phyloP scores from a whole-genome alignment of 1,140 invertebrate species.

The Oreohelix idahoensis region DNA sequence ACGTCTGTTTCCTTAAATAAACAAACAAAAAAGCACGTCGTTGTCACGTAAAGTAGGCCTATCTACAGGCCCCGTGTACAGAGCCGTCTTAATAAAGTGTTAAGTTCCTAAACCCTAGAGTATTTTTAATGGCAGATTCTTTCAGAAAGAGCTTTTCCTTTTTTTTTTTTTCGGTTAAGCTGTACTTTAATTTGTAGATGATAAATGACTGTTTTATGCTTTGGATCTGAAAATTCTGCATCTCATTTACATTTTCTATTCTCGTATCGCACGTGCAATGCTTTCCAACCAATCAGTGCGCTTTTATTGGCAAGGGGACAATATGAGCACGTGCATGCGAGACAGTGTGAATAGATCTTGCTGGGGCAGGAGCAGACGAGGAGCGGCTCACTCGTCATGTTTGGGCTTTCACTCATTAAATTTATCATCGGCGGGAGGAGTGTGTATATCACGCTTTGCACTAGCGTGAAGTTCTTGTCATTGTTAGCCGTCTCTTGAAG shows the following conservation, averaged over 20 bases:
- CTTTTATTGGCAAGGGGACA: conserved; percentile 14
- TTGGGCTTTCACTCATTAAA: neutral
- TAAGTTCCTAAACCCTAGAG: too few relatives aligned
- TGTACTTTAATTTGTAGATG: neutral
- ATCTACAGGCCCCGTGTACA: too few relatives aligned
- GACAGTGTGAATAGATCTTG: neutral
- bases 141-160: too few relatives aligned
- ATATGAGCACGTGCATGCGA: conserved; percentile 21
- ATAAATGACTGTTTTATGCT: neutral
- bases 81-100: too few relatives aligned
- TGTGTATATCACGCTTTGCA: neutral
- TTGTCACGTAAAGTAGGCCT: too few relatives aligned
- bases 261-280: neutral
- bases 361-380: neutral
- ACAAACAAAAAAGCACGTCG: too few relatives aligned
- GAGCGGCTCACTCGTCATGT: neutral
- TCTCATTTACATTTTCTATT: neutral
- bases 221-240: neutral
- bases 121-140: too few relatives aligned
- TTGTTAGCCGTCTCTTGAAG: neutral
- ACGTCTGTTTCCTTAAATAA: too few relatives aligned
- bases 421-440: neutral
- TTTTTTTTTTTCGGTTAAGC: too few relatives aligned
- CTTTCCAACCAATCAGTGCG: neutral
- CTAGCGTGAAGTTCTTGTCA: neutral